phyloP scores from a whole-genome alignment of 2,113 vertebrate genomes.

The Cinclus mexicanus region DNA sequence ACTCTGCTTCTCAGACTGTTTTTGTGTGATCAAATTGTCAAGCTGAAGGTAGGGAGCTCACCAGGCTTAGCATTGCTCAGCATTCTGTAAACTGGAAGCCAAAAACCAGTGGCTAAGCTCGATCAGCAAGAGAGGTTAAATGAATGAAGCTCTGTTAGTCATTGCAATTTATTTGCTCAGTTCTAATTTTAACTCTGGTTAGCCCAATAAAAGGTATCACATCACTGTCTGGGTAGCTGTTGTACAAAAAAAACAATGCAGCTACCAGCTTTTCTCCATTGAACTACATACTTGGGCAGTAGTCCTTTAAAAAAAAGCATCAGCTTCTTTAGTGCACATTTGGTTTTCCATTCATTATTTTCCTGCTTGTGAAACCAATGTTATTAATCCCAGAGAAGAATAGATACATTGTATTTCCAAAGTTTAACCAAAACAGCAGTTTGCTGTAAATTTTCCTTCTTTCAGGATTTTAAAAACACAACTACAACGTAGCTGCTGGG shows the following conservation, averaged over 20 bases:
- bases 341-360: constrained; percentile 56
- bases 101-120: neutral
- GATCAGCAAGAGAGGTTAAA: constrained; percentile 46
- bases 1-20: neutral
- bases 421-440: constrained; percentile 2
- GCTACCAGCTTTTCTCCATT: constrained; percentile 46
- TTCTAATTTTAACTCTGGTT: constrained; percentile 61
- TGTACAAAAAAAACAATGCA: constrained; percentile 53
- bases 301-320: constrained; percentile 35
- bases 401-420: constrained; percentile 24
- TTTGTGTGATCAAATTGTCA: neutral
- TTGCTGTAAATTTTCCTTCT: neutral
- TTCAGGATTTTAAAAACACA: neutral
- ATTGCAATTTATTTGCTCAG: constrained; percentile 43
- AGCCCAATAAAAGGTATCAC: constrained; percentile 60
- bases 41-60: neutral
- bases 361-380: constrained; percentile 19
- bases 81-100: neutral
- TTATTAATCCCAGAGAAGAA: constrained; percentile 27
- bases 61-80: neutral
- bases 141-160: neutral
- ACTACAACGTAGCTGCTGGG: neutral
- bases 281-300: constrained; percentile 63
- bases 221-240: constrained; percentile 57
- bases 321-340: neutral